Evolutionary conservation across 30 jellyfish, hydroid and myxozoan species (phyloP).

Genomic region (Turritopsis dohrnii): DNA sequence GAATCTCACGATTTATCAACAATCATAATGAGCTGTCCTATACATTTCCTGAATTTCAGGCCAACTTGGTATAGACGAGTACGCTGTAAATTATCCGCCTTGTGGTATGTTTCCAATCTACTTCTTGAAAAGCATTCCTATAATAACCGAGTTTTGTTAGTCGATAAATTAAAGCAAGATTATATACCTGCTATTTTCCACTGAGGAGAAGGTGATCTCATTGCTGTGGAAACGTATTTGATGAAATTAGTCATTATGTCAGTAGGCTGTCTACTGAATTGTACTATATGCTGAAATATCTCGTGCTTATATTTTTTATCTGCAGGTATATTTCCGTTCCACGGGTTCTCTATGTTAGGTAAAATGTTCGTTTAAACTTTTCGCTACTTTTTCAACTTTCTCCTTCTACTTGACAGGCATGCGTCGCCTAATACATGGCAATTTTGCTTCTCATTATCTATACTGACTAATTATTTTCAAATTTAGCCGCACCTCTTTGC

Average conservation of each 20-base stretch:
- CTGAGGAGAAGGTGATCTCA: too few species aligned
- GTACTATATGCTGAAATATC: background rate
- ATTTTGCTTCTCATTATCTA: background rate
- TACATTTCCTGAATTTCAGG: conserved; percentile 35
- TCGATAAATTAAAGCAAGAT: too few species aligned
- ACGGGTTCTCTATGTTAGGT: conserved; percentile 97
- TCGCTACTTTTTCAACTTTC: background rate
- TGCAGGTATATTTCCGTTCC: conserved; percentile 87
- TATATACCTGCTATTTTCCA: too few species aligned
- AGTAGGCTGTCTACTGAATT: background rate
- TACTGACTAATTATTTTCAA: background rate
- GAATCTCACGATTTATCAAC: too few species aligned
- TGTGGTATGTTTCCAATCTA: conserved; percentile 54
- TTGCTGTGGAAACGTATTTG: too few species aligned
- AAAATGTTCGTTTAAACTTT: conserved; percentile 6
- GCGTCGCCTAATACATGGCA: background rate
- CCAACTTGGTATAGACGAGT: conserved; percentile 63
- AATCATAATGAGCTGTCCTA: background rate
- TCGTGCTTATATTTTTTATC: background rate
- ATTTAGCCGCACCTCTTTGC: conserved; percentile 88
- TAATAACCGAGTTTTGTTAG: too few species aligned
- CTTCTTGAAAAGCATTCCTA: too few species aligned
- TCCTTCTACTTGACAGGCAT: background rate
- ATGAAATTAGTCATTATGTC: background rate
- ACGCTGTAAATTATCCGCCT: conserved; percentile 66